Percentiles rank a stretch among this genome's conserved stretches.
Evolutionary conservation across 1,140 invertebrate genomes (phyloP).

Genomic region (Agraylea sexmaculata): DNA sequence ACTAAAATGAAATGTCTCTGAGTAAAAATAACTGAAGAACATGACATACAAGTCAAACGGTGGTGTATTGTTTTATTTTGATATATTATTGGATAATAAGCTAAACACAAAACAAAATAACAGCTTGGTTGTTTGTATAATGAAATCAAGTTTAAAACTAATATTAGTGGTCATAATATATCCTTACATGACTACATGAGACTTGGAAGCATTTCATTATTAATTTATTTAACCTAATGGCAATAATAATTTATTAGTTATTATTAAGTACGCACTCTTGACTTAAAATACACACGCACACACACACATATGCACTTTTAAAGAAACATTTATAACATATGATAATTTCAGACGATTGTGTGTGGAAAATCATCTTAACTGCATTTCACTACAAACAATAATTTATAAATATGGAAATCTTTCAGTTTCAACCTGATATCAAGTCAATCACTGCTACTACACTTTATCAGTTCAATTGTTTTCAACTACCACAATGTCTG

Average conservation of each 20-base stretch:
- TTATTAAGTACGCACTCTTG: conserved; percentile 20
- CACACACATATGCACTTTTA: too few relatives aligned
- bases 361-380: conserved; percentile 5
- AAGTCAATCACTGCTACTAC: conserved; percentile 1
- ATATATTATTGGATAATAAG: not conserved
- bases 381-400: conserved; percentile 5
- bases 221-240: conserved; percentile 20
- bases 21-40: conserved; percentile 1
- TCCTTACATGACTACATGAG: conserved; percentile 7
- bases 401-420: conserved; percentile 1
- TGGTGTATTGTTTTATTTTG: not conserved
- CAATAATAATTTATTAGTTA: too few relatives aligned
- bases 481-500: conserved; percentile 5
- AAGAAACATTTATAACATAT: too few relatives aligned
- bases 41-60: not conserved
- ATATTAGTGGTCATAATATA: not conserved
- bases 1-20: conserved; percentile 6
- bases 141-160: conserved; percentile 6
- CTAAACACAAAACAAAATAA: conserved; percentile 4
- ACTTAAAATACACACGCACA: conserved; percentile 12
- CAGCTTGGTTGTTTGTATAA: conserved; percentile 7
- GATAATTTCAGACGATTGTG: conserved; percentile 1
- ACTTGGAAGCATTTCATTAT: conserved; percentile 22
- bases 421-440: conserved; percentile 4
- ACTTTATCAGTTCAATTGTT: too few relatives aligned